Percentiles rank a stretch among this genome's conserved stretches.
Evolutionary conservation across 2,113 vertebrate genomes (phyloP).

Genomic region (Mirounga angustirostris): DNA sequence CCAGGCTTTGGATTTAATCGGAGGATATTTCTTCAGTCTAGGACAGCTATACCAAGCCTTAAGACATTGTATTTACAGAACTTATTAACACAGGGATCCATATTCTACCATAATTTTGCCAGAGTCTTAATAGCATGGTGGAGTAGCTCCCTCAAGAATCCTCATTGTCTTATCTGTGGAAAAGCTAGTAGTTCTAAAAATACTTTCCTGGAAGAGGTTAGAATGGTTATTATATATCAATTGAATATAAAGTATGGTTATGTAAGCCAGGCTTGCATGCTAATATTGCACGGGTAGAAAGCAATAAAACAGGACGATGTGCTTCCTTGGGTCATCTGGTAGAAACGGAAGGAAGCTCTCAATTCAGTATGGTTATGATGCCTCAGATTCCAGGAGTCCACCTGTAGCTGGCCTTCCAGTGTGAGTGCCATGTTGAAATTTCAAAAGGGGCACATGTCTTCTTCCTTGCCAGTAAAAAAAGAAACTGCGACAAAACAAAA

Average conservation of each 20-base stretch:
- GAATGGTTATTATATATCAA: constrained; percentile 86
- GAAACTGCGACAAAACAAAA: constrained; percentile 63
- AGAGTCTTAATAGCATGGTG: constrained; percentile 84
- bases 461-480: constrained; percentile 84
- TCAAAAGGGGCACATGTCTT: constrained; percentile 79
- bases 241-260: constrained; percentile 88
- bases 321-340: constrained; percentile 82
- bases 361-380: constrained; percentile 66
- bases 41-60: constrained; percentile 88
- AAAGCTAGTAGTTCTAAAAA: constrained; percentile 88
- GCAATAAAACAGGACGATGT: constrained; percentile 85
- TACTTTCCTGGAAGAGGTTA: constrained; percentile 88
- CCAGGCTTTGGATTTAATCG: constrained; percentile 86
- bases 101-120: constrained; percentile 84
- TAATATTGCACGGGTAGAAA: constrained; percentile 89
- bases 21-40: constrained; percentile 86
- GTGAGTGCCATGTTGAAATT: constrained; percentile 73
- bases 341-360: constrained; percentile 84
- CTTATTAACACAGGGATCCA: constrained; percentile 85
- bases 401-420: constrained; percentile 80
- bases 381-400: constrained; percentile 80
- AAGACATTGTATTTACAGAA: constrained; percentile 88
- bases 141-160: constrained; percentile 80
- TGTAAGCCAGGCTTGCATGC: constrained; percentile 92
- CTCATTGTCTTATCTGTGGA: constrained; percentile 83